Percentiles rank a stretch among this genome's conserved stretches.
phyloP scores from a whole-genome alignment of 30 jellyfish, hydroid and myxozoan genomes.

The Pelagia noctiluca region DNA sequence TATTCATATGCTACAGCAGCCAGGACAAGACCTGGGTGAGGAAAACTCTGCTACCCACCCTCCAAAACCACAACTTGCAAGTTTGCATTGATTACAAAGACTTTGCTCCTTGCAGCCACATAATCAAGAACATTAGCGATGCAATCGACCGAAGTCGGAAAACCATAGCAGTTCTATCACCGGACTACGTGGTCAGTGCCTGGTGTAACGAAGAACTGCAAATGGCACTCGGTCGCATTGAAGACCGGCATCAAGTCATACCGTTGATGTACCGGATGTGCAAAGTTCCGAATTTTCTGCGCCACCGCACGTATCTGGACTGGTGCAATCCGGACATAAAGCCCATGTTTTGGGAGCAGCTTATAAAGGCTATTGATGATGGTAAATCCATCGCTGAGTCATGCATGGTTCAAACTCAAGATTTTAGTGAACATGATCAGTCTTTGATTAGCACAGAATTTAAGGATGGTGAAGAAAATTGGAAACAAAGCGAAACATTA shows the following conservation, averaged over 20 bases:
- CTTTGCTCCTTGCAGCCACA: conserved; percentile 70
- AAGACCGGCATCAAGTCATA: conserved; percentile 69
- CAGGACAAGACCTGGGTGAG: conserved; percentile 89
- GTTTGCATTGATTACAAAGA: conserved; percentile 86
- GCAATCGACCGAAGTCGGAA: conserved; percentile 80
- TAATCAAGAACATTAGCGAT: conserved; percentile 75
- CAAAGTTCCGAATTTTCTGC: conserved; percentile 63
- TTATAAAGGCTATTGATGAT: conserved; percentile 48
- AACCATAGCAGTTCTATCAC: conserved; percentile 91
- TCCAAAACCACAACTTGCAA: conserved; percentile 46
- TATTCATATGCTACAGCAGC: conserved; percentile 84
- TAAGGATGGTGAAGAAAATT: too few species aligned
- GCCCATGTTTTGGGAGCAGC: conserved; percentile 85
- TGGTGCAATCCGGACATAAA: conserved; percentile 85
- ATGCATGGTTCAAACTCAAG: too few species aligned
- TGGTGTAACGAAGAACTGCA: conserved; percentile 84
- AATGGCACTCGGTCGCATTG: conserved; percentile 70
- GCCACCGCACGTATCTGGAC: conserved; percentile 82
- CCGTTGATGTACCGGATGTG: conserved; percentile 85
- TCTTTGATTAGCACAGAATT: too few species aligned
- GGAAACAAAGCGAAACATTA: too few species aligned
- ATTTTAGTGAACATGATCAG: too few species aligned
- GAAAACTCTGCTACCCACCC: conserved; percentile 39
- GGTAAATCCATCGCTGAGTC: too few species aligned
- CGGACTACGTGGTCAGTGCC: conserved; percentile 73